Evolutionary conservation across 2,888 invertebrate species (phyloP), one percentile per base, ranked within the genome.

Genomic region (Escarpia spicata): DNA sequence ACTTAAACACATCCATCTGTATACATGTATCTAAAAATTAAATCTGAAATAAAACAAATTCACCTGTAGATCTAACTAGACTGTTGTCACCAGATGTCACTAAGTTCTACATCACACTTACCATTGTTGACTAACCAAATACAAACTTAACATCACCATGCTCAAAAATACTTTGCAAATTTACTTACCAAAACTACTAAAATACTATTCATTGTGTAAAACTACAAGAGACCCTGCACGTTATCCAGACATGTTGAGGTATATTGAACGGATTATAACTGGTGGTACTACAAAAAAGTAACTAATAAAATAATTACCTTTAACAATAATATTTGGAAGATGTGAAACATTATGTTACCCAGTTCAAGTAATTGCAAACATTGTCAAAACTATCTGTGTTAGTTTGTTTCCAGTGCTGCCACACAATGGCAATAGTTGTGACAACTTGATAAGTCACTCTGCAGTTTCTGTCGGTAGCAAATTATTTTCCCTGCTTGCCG

Each of bases 1-100:
- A 60, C 26, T 75, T 52, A 26, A 75, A 75, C n/a, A n/a, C 19
- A 75, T 75, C 52, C 52, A 52, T 52, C 15, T 52, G 52, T 52
- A 52, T 52, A 52, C 8, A 9, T 52, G 15, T 52, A 52, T 52
- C 52, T 12, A 26, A 75, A 75, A 75, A 75, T 75, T 3, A 26
- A 75, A 75, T 75, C 75, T 75, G 75, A 75, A 75, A 75, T 75
- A 75, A 75, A 75, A 37, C 52, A 52, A 75, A 75, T 75, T 75
- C 75, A 60, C 60, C 19, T 19, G 60, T 45, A 45, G 45, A 45
- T 9, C 45, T 12, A 37, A 37, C 37, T 37, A 37, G 37, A 37
- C 37, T 37, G 37, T 37, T 37, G 37, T 37, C 37, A 1, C 37
- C 37, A 52, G 15, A 52, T 52, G 2, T 4, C 15, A 52, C 52